phyloP scores from a whole-genome alignment of 2,113 vertebrate species.

The Tichodroma muraria region DNA sequence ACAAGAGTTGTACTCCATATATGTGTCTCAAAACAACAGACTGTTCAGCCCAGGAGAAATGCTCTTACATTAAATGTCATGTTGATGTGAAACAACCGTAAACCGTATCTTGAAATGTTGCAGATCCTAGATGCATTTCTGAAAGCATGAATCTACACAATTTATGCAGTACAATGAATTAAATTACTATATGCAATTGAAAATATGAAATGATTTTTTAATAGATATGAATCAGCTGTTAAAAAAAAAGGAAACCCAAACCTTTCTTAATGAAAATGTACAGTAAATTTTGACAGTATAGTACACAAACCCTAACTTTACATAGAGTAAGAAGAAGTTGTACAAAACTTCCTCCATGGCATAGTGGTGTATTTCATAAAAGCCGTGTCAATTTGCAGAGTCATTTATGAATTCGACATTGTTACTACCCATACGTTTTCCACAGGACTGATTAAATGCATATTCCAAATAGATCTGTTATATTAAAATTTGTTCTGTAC shows the following conservation, averaged over 20 bases:
- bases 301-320: background rate
- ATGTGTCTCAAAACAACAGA: background rate
- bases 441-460: conserved; percentile 56
- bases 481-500: conserved; percentile 68
- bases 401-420: conserved; percentile 54
- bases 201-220: conserved; percentile 17
- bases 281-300: background rate
- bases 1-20: background rate
- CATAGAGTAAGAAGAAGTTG: background rate
- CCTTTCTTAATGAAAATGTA: conserved; percentile 5
- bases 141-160: background rate
- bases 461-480: conserved; percentile 61
- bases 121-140: conserved; percentile 8
- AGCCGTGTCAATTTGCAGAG: conserved; percentile 1
- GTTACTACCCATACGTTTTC: conserved; percentile 51
- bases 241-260: background rate
- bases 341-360: background rate
- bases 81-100: background rate
- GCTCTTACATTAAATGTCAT: background rate
- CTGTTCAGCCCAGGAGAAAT: background rate
- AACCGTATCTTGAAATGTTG: background rate
- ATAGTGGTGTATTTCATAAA: conserved; percentile 20
- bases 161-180: conserved; percentile 2
- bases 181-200: background rate
- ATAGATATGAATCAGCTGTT: background rate